Percentiles rank a stretch among this genome's conserved stretches.
Evolutionary conservation across 1,140 invertebrate species (phyloP).

Genomic region (Spodoptera litura): DNA sequence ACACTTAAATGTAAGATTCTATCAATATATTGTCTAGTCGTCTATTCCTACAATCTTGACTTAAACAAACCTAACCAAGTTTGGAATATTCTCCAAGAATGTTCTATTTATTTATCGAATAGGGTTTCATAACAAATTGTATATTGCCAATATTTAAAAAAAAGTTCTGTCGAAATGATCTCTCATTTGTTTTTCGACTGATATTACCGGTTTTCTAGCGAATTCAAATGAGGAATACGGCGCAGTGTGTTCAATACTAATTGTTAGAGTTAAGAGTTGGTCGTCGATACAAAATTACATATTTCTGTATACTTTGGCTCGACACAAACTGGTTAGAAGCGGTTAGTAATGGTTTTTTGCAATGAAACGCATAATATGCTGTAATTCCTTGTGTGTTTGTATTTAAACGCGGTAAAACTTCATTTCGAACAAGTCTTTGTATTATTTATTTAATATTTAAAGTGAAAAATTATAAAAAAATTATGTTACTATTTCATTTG

Average conservation of each 20-base stretch:
- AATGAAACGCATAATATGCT: constrained; percentile 12
- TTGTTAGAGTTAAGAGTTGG: constrained; percentile 25
- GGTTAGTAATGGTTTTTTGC: neutral
- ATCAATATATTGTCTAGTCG: too few relatives aligned
- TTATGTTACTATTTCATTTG: neutral
- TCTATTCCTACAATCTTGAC: too few relatives aligned
- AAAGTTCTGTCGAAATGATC: constrained; percentile 9
- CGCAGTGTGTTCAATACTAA: constrained; percentile 28
- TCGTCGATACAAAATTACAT: neutral
- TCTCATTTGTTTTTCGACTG: constrained; percentile 5
- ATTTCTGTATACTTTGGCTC: neutral
- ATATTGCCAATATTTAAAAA: neutral
- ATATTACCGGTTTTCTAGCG: neutral
- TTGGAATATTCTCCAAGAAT: too few relatives aligned
- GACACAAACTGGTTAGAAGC: constrained; percentile 11
- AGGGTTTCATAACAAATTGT: too few relatives aligned
- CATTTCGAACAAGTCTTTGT: constrained; percentile 16
- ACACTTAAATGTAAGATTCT: too few relatives aligned
- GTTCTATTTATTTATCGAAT: too few relatives aligned
- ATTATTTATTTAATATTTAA: constrained; percentile 11
- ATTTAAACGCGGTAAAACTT: neutral
- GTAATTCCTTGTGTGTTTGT: neutral
- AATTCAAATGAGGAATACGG: constrained; percentile 10
- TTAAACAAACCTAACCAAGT: too few relatives aligned
- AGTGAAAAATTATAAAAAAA: neutral